A percentile compares a stretch with the other conserved stretches of the same genome.
phyloP scores from a whole-genome alignment of 2,888 invertebrate species.

The Thera obeliscata region DNA sequence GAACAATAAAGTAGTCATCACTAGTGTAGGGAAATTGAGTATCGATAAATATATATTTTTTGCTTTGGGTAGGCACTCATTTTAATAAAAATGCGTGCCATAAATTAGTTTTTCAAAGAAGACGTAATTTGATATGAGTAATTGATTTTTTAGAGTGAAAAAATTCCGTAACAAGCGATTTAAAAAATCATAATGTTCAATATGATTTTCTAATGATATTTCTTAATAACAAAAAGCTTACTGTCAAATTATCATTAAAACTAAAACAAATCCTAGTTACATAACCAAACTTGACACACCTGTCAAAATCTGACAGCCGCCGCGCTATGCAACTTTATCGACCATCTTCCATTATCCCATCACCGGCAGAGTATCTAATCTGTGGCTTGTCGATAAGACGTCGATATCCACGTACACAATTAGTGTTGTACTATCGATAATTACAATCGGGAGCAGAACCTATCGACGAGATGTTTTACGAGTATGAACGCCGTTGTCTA shows the following conservation, averaged over 20 bases:
- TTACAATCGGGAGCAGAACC: conserved; percentile 65
- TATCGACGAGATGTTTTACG: conserved; percentile 44
- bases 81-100: too few species aligned
- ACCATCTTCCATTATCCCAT: conserved; percentile 50
- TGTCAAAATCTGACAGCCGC: conserved; percentile 31
- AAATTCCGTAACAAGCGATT: too few species aligned
- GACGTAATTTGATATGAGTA: too few species aligned
- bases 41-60: conserved; percentile 1
- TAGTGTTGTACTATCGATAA: conserved; percentile 76
- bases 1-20: conserved; percentile 10
- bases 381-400: conserved; percentile 45
- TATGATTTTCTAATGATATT: too few species aligned
- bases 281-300: conserved; percentile 15
- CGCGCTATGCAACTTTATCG: conserved; percentile 40
- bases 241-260: conserved; percentile 18
- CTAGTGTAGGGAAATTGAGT: conserved; percentile 7
- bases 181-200: too few species aligned
- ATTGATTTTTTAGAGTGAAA: too few species aligned
- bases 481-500: conserved; percentile 37
- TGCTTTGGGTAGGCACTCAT: too few species aligned
- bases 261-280: background rate
- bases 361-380: conserved; percentile 37
- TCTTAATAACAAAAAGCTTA: background rate
- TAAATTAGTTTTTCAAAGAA: too few species aligned
- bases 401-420: conserved; percentile 62